A percentile compares a stretch with the other conserved stretches of the same genome.
Evolutionary conservation across 2,797 vertebrate species (phyloP).

Genomic region (Rhabdomys pumilio): DNA sequence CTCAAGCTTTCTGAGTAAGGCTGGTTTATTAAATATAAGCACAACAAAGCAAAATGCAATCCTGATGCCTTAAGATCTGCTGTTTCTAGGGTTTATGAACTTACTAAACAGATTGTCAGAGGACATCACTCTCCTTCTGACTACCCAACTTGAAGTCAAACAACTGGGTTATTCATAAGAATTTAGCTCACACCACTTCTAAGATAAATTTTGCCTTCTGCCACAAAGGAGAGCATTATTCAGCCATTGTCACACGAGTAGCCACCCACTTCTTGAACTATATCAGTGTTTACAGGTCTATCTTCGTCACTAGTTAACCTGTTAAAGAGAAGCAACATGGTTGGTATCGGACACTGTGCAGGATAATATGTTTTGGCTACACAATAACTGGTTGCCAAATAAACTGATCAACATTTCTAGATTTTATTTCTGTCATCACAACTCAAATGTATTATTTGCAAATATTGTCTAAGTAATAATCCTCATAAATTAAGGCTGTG

Average conservation of each 20-base stretch:
- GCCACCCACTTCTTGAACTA: neutral
- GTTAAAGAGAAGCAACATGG: neutral
- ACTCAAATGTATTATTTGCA: constrained; percentile 47
- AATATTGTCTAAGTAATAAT: constrained; percentile 54
- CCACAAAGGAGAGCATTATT: neutral
- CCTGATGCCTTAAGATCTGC: neutral
- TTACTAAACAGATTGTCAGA: neutral
- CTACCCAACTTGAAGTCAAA: neutral
- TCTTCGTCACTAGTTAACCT: neutral
- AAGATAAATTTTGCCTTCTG: neutral
- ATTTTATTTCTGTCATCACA: neutral
- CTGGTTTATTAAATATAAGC: neutral
- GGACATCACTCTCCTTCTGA: neutral
- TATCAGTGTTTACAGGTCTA: neutral
- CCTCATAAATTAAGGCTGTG: neutral
- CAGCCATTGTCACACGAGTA: neutral
- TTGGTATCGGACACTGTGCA: neutral
- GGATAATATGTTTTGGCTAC: neutral
- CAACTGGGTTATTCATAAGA: constrained; percentile 14
- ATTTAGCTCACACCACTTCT: neutral
- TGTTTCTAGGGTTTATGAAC: neutral
- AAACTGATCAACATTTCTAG: neutral
- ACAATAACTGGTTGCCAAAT: constrained; percentile 19
- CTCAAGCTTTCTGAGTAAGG: neutral
- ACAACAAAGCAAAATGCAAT: neutral